These are phyloP conservation scores for Lamellibrachia luymesi DNA, from an alignment of 1,140 invertebrate genomes.

Conservation along the genomic window DNA sequence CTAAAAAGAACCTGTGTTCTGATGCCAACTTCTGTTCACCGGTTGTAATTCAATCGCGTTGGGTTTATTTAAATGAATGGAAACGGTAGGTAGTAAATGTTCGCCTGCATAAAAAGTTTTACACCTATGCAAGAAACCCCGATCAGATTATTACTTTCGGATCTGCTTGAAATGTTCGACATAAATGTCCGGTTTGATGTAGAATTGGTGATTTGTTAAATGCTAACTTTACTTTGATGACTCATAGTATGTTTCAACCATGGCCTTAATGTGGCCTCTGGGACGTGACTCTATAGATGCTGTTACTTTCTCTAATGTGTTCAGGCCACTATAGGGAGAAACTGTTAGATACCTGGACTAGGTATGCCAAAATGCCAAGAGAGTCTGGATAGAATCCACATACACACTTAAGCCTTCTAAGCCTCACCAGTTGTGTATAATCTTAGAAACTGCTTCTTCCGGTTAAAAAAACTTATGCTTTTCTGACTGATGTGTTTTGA, in stretches of 20 bases:
- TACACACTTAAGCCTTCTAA: background rate
- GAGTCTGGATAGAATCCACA: background rate
- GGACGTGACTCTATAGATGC: background rate
- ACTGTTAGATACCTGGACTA: background rate
- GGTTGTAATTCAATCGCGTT: background rate
- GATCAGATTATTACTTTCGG: background rate
- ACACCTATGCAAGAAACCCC: background rate
- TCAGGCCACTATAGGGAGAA: background rate
- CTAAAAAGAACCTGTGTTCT: background rate
- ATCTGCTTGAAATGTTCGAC: background rate
- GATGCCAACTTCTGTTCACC: background rate
- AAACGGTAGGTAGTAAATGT: background rate
- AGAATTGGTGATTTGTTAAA: background rate
- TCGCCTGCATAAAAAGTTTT: background rate
- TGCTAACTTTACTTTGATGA: background rate
- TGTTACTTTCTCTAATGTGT: background rate
- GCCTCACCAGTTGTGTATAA: background rate
- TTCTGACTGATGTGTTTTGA: background rate
- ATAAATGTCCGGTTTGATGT: background rate
- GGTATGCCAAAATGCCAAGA: background rate
- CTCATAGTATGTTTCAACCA: background rate
- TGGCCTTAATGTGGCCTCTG: background rate
- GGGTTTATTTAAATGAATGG: background rate
- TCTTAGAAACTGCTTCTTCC: background rate
- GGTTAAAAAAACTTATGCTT: background rate